Evolutionary conservation across 2,888 invertebrate species (phyloP), one percentile per base, ranked within the genome.

Genomic region (Pachliopta kotzebuea): DNA sequence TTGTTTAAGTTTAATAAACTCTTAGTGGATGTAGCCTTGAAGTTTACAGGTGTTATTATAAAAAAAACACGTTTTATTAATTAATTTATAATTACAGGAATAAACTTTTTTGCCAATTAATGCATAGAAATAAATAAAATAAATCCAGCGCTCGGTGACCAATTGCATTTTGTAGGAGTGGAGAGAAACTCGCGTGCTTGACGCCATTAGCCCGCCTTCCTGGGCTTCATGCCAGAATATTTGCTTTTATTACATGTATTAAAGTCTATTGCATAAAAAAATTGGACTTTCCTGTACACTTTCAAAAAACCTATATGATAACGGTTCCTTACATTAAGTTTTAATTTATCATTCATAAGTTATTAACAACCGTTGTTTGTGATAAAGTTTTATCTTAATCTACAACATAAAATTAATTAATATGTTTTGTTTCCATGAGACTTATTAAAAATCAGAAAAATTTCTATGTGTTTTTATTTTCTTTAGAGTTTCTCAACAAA

Each of bases 131-230:
- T 74, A 72, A 71, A 81, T 78, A 78, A 75, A 70, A 76, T 78
- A 72, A 72, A 70, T 74, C 73, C 74, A 70, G 71, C 76, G 78
- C 76, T 83, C 78, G 78, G 79, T 80, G 79, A 82, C 86, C 88
- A 88, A 89, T 88, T 86, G 88, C 86, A 84, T 82, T 84, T 83
- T 79, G 84, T 79, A 82, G 84, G 77, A 74, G 79, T 76, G 78
- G 70, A 78, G 79, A 78, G 71, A 73, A 74, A 80, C 80, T 86
- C 81, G 89, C 88, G 88, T 89, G 88, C 78, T 77, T 65, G 69
- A 67, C 60, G 76, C 83, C 85, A 89, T 88, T 87, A 90, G 77
- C 76, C 85, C 86, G 85, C 86, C 88, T 86, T 82, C 76, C 79
- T 82, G 82, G 85, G 86, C 84, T 76, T 77, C 71, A 76, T 82